A percentile compares a stretch with the other conserved stretches of the same genome.
Evolutionary conservation across 2,113 vertebrate genomes (phyloP).

Genomic region (Scytalopus superciliaris): DNA sequence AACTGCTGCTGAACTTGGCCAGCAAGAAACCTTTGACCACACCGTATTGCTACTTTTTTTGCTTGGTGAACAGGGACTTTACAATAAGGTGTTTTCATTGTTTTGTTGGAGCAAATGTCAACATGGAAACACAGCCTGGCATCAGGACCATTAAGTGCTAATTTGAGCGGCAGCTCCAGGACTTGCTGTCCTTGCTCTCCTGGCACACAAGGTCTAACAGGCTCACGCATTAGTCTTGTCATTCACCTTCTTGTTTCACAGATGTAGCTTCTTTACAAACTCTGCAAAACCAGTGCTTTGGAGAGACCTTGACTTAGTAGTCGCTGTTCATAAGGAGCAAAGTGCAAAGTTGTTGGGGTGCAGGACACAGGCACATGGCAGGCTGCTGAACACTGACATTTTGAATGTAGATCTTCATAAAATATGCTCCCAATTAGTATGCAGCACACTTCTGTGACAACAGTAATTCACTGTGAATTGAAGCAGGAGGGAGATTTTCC

Average conservation of each 20-base stretch:
- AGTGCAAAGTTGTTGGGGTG: background rate
- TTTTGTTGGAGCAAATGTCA: conserved; percentile 36
- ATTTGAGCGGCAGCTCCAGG: background rate
- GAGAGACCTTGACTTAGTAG: background rate
- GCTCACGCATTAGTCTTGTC: background rate
- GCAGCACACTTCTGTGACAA: background rate
- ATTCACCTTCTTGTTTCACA: background rate
- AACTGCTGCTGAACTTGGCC: background rate
- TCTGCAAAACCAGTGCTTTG: background rate
- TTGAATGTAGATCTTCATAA: background rate
- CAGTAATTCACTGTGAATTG: conserved; percentile 9
- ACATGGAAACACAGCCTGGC: background rate
- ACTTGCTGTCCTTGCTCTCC: background rate
- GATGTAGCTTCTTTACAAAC: background rate
- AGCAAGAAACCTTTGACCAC: conserved; percentile 41
- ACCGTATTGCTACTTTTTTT: conserved; percentile 39
- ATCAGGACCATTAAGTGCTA: background rate
- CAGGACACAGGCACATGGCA: background rate
- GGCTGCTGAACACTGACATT: background rate
- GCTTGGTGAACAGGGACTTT: background rate
- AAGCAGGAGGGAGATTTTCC: background rate
- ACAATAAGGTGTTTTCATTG: conserved; percentile 22
- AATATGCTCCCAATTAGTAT: background rate
- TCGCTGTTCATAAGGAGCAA: background rate
- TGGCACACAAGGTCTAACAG: background rate